Conservation (phyloP, 2,888 invertebrate genomes). For the Trichacis sp. region DNA sequence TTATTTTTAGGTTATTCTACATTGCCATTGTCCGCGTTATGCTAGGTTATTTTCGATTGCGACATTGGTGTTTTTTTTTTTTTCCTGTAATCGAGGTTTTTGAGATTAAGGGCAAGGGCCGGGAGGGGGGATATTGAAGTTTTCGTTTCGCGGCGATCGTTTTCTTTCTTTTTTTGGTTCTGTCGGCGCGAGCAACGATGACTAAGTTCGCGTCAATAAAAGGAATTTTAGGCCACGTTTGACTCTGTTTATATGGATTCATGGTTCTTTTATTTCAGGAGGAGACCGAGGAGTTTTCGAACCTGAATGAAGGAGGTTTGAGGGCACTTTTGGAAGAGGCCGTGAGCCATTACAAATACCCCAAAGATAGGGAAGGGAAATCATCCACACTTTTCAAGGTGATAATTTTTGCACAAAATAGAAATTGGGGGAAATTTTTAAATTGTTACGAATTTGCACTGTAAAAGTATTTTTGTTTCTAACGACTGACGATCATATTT, state of each 20-base stretch:
- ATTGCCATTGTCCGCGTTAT: conserved; percentile 34
- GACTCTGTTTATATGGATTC: background rate
- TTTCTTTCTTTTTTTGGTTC: background rate
- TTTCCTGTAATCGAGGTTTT: background rate
- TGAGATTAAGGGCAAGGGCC: no score
- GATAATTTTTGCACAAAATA: conserved; percentile 14
- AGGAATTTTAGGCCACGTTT: conserved; percentile 2
- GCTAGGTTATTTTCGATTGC: conserved; percentile 5
- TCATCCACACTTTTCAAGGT: conserved; percentile 87
- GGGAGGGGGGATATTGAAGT: no score
- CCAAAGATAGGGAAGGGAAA: conserved; percentile 87
- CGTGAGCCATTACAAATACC: conserved; percentile 81
- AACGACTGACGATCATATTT: no score
- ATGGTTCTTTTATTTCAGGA: conserved; percentile 59
- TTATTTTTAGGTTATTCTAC: conserved; percentile 36
- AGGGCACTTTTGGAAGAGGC: conserved; percentile 86
- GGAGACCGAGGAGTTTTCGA: conserved; percentile 67
- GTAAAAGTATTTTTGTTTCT: no score
- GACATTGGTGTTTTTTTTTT: background rate
- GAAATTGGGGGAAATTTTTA: no score
- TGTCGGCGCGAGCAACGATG: background rate
- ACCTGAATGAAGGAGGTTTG: conserved; percentile 82
- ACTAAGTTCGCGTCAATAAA: conserved; percentile 3
- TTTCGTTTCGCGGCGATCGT: background rate
- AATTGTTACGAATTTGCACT: no score